These are phyloP conservation scores for Pyrrhosoma nymphula DNA, from an alignment of 2,888 invertebrate species.

Conservation along the genomic window DNA sequence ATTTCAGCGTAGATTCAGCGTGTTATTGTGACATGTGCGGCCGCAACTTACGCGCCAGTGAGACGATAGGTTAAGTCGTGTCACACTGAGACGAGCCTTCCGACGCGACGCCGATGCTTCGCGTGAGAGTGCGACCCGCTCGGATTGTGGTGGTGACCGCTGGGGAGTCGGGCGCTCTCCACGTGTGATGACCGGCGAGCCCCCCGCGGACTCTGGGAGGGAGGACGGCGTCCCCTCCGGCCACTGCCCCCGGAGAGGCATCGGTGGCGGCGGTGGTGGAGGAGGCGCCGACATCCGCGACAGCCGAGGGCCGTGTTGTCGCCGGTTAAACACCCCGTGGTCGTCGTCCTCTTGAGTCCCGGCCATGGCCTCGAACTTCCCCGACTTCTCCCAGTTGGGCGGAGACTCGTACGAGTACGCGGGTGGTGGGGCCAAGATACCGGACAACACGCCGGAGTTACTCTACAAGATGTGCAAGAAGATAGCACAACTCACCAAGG, in stretches of 20 bases:
- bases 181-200: background rate
- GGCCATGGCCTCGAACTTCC: conserved; percentile 58
- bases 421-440: background rate
- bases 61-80: background rate
- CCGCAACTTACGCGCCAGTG: background rate
- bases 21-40: background rate
- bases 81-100: background rate
- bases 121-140: background rate
- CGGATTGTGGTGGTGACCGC: background rate
- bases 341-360: background rate
- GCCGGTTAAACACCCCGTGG: background rate
- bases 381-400: conserved; percentile 51
- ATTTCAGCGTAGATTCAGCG: background rate
- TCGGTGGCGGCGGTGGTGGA: background rate
- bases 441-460: conserved; percentile 53
- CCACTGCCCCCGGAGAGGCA: background rate
- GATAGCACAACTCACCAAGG: conserved; percentile 68
- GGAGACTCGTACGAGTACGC: conserved; percentile 24
- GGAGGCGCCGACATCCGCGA: background rate
- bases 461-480: conserved; percentile 68
- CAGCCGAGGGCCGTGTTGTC: background rate
- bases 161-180: background rate
- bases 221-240: background rate
- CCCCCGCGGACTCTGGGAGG: background rate
- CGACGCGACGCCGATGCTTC: background rate